Base-by-base conservation (phyloP, 2,888 invertebrate species). In the Cephus runcator region DNA sequence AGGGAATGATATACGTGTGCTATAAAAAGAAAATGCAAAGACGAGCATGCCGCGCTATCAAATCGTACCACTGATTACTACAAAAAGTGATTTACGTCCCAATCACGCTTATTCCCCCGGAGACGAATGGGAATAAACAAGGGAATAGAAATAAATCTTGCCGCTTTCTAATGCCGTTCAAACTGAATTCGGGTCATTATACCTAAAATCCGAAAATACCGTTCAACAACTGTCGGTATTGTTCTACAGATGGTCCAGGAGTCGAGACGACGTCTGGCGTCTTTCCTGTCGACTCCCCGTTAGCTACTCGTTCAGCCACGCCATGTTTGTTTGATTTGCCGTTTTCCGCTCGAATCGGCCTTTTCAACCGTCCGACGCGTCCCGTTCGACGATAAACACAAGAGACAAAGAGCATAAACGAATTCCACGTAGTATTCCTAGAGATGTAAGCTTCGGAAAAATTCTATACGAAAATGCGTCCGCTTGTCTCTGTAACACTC, bases 241-340 rank as follows among this genome's bases (percentile, higher is more conserved):
- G 56, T 56, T 56, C 23, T 56, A 56, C 56, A 56, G 56, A 56
- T 56, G 56, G 56, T 56, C 9, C 56, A 56, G 56, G 9, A 9
- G 23, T 23, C 56, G 56, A 56, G 56, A 56, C 56, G 56, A 23
- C 56, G 56, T 9, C 56, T 56, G 56, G 56, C 56, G 56, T 56
- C 56, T 56, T 56, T 56, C 23, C 56, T 56, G 56, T 56, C 56
- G 23, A 56, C 23, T 56, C 23, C 23, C 23, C 4, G 56, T 56
- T 56, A 56, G 56, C 56, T 56, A 56, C 56, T 56, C 56, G 56
- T 9, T 56, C 56, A 56, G 56, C 23, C 56, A 56, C 56, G 56
- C 23, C 56, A 23, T 56, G 56, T 56, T 56, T 79, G 81, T 84
- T 85, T 84, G 84, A 84, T 81, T 83, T 83, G 79, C 80, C 78